Conservation (phyloP, 2,113 vertebrate species). For the Cacatua alba region DNA sequence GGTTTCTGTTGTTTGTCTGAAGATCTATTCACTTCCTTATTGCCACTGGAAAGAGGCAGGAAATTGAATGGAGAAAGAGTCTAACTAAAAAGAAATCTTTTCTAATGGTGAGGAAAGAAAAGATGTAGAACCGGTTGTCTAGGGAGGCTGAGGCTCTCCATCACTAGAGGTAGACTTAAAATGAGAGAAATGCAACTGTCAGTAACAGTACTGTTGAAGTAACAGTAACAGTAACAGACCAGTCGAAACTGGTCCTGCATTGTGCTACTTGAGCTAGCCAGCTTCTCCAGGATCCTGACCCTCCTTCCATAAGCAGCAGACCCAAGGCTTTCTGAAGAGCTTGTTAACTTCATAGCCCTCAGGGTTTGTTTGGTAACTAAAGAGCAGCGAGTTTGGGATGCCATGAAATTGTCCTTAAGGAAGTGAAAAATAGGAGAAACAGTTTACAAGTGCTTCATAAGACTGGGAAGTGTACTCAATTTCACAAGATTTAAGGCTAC, state of each 20-base stretch:
- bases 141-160: neutral
- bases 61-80: neutral
- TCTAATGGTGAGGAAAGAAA: neutral
- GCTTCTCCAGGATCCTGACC: neutral
- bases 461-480: neutral
- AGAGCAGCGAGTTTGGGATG: neutral
- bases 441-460: neutral
- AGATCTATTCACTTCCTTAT: neutral
- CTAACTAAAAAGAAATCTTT: neutral
- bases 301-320: neutral
- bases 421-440: neutral
- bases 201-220: neutral
- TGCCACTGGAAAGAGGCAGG: neutral
- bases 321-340: neutral
- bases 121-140: neutral
- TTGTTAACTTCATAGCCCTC: neutral
- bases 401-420: neutral
- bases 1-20: neutral
- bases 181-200: neutral
- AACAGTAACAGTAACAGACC: too few species aligned
- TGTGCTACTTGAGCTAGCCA: neutral
- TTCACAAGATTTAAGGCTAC: neutral
- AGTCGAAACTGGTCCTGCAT: neutral
- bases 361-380: neutral
- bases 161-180: neutral